Base-by-base conservation (phyloP, 1,140 invertebrate species). In the Eulimnadia texana region DNA sequence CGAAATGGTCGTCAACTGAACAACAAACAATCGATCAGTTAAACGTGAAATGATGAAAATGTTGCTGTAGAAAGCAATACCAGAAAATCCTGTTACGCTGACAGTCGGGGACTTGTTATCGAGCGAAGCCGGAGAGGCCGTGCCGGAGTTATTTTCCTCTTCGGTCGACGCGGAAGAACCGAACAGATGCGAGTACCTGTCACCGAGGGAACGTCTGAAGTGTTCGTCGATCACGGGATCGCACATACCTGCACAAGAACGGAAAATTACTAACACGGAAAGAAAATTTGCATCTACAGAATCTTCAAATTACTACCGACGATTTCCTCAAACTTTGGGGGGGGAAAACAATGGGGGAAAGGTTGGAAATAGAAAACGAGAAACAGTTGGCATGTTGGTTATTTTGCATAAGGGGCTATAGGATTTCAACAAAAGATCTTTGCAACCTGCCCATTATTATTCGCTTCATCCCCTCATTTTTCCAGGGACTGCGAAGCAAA, bases 141-240 rank as follows among this genome's bases (percentile, higher is more conserved):
- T 42, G 6, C 33, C 33, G 33, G 33, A 42, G 33, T 42, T 6
- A 16, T 42, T 42, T 6, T 16, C 33, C 16, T 42, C 33, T 16
- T 42, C 33, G 33, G 33, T 16, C 22, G 57, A 22, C 16, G 55
- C 59, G 20, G 57, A 42, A 24, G 69, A 65, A 9, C 49, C 59
- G 71, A 88, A 88, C 56, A 90, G 77, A 33, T 81, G 82, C 66
- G 86, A 82, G 74, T 96, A 95, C 68, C 90, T 83, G 66, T 89
- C 85, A 50, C 92, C 92, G 59, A 96, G 76, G 3, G 92, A 95
- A 63, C 92, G 82, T 58, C 92, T 79, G 74, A 97, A 97, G 73
- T 97, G 93, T 70, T 96, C 93, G 72, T 97, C 92, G 70, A 97
- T 94, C 42, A 89, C 88, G 10, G 88, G 88, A 74, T 94, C 90